phyloP scores from a whole-genome alignment of 2,797 vertebrate genomes.

The Notolepis coatsorum region DNA sequence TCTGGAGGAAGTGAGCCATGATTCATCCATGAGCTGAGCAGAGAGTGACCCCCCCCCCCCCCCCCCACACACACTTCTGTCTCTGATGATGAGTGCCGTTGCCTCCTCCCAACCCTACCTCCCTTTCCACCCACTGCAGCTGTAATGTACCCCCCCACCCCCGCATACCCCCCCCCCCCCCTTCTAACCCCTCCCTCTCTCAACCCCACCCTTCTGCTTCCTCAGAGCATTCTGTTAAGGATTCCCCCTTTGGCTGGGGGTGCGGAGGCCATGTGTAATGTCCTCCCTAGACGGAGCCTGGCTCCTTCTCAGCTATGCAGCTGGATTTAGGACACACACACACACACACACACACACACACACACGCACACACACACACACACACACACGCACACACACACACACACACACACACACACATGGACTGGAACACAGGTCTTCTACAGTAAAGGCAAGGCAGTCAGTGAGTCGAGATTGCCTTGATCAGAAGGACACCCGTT shows the following conservation, averaged over 20 bases:
- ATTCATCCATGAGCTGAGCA: conserved; percentile 51
- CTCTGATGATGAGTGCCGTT: conserved; percentile 13
- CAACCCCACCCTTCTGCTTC: conserved; percentile 50
- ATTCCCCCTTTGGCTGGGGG: conserved; percentile 50
- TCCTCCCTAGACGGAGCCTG: neutral
- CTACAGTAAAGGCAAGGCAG: neutral
- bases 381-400: neutral
- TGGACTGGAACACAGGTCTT: neutral
- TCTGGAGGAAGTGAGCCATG: conserved; percentile 60
- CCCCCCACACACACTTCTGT: conserved; percentile 13
- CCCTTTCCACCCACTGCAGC: conserved; percentile 41
- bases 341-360: conserved; percentile 1
- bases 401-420: neutral
- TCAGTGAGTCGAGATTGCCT: no score
- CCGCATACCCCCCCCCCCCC: conserved; percentile 27
- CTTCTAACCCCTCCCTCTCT: conserved; percentile 26
- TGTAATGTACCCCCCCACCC: conserved; percentile 41
- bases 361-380: neutral
- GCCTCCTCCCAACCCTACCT: conserved; percentile 38
- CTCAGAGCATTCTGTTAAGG: conserved; percentile 39
- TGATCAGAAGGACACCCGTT: no score
- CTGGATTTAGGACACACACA: conserved; percentile 12
- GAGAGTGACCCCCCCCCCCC: conserved; percentile 11
- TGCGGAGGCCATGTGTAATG: conserved; percentile 34
- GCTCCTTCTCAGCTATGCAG: conserved; percentile 28